Evolutionary conservation across 2,888 invertebrate species (phyloP).

Genomic region (Bombyx huttoni): DNA sequence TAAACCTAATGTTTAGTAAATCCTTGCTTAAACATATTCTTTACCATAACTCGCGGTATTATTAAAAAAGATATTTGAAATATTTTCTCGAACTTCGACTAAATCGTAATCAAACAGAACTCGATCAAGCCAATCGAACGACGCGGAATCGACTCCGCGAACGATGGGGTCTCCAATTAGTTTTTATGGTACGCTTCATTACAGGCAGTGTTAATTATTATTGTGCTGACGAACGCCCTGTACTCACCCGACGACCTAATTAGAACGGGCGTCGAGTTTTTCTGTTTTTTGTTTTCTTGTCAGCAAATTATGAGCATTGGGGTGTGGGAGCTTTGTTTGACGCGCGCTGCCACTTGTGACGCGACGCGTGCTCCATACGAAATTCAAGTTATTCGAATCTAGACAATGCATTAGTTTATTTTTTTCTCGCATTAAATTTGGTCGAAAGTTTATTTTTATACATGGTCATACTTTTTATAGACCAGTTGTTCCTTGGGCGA

Average conservation of each 20-base stretch:
- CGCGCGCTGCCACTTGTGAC: slow-evolving; percentile 25
- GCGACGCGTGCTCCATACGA: slow-evolving; percentile 16
- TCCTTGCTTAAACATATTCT: too few species aligned
- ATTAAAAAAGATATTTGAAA: background rate
- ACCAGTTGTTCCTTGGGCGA: too few species aligned
- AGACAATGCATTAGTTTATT: slow-evolving; percentile 11
- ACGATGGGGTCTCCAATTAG: slow-evolving; percentile 59
- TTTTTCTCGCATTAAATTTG: background rate
- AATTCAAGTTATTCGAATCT: slow-evolving; percentile 20
- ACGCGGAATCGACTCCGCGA: slow-evolving; percentile 28
- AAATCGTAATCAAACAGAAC: slow-evolving; percentile 15
- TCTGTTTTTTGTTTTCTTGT: slow-evolving; percentile 52
- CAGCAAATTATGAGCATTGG: slow-evolving; percentile 54
- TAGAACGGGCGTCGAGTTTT: slow-evolving; percentile 52
- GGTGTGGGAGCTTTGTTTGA: slow-evolving; percentile 36
- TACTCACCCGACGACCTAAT: slow-evolving; percentile 68
- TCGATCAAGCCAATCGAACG: slow-evolving; percentile 36
- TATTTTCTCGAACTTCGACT: background rate
- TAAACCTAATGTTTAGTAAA: too few species aligned
- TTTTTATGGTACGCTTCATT: slow-evolving; percentile 69
- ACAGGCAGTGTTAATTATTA: slow-evolving; percentile 70
- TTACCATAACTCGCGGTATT: too few species aligned
- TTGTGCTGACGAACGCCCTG: slow-evolving; percentile 66
- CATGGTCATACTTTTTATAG: too few species aligned
- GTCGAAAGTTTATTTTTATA: too few species aligned